Base-by-base conservation (phyloP, 2,113 vertebrate genomes). In the Lamprologus tigripictilis region DNA sequence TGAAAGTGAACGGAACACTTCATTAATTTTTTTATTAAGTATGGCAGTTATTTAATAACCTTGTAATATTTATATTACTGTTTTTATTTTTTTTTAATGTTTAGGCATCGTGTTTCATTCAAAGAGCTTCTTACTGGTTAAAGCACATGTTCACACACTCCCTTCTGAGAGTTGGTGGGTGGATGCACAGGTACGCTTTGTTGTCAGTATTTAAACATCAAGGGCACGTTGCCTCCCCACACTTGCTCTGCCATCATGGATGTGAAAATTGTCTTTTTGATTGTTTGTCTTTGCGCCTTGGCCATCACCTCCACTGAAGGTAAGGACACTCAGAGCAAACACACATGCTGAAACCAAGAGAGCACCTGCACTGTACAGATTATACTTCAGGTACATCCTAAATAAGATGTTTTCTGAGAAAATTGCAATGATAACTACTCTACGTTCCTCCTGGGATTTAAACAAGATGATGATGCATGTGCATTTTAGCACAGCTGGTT, bases 241-340 rank as follows among this genome's bases (percentile, higher is more conserved):
- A 91, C 8, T 82, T n/a, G n/a, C 31, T 35, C 28, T 80, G 55
- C 83, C 83, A 85, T 42, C 90, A 97, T 97, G 96, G 95, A 96
- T 78, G 86, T 91, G 68, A 95, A 92, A 91, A 42, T 57, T 17
- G 42, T 61, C 2, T 17, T 91, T 7, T 37, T 93, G 45, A 19
- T 92, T 28, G 51, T 96, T 55, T 80, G 89, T 23, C 61, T 96
- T 66, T 94, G 82, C 14, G 26, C 76, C 21, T 23, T 94, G 86
- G 80, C 90, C 78, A 73, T 96, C 87, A 66, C 33, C 53, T 83
- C 47, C 19, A 94, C 83, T 33, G 90, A 96, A 85, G 96, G 96
- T 97, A 96, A 95, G 93, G 16, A 33, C 19, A 45, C 63, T 68
- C 5, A 31, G 9, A 26, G 23, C 71, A 19, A 49, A 31, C 26